Percentiles rank a stretch among this genome's conserved stretches.
Evolutionary conservation across 2,113 vertebrate species (phyloP).

Genomic region (Carettochelys insculpta): DNA sequence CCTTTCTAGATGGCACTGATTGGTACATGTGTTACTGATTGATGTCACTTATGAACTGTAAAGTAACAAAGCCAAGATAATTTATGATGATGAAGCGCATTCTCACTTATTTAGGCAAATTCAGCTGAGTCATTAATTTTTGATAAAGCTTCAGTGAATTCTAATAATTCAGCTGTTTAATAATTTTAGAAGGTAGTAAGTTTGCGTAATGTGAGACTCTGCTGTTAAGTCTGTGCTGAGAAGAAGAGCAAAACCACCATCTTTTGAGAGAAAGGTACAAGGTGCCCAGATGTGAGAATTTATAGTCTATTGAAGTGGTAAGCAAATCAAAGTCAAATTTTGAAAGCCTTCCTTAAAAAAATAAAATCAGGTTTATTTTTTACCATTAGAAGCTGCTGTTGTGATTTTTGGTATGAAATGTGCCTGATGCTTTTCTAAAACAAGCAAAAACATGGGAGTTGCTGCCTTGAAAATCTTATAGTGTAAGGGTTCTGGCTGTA

Average conservation of each 20-base stretch:
- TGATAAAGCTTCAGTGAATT: conserved; percentile 42
- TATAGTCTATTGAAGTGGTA: not conserved
- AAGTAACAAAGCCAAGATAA: conserved; percentile 59
- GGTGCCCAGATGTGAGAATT: not conserved
- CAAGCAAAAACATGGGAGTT: rapidly evolving
- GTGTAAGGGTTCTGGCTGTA: not conserved
- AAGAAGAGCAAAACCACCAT: not conserved
- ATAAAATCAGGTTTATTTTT: not conserved
- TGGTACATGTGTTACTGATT: conserved; percentile 25
- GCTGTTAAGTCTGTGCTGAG: not conserved
- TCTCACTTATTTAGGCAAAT: conserved; percentile 59
- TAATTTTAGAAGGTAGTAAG: conserved; percentile 49
- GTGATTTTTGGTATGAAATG: not conserved
- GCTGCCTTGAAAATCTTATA: rapidly evolving
- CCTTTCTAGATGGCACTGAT: not conserved
- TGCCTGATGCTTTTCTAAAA: not conserved
- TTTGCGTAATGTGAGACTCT: not conserved
- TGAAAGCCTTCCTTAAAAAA: not conserved
- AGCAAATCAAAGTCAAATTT: not conserved
- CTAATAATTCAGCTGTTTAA: conserved; percentile 51
- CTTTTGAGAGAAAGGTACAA: not conserved
- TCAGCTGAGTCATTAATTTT: conserved; percentile 37
- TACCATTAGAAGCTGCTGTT: not conserved
- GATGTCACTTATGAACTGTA: not conserved
- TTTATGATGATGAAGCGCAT: conserved; percentile 46